Base-by-base conservation (phyloP, 2,797 vertebrate genomes). In the Craterocephalus amniculus region DNA sequence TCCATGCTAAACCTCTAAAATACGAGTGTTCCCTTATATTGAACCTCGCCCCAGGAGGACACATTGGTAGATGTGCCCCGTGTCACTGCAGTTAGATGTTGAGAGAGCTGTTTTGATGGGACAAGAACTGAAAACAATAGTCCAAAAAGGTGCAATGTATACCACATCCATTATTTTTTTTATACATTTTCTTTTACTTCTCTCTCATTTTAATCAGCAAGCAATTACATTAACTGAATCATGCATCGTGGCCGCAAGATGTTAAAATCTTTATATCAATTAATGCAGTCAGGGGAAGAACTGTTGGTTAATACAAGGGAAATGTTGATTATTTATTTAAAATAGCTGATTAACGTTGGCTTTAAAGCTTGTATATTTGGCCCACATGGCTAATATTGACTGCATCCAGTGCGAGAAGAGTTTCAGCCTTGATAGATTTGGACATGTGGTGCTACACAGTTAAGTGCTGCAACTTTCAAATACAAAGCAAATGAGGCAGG, bases 1-100 rank as follows among this genome's bases (percentile, higher is more conserved):
- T 72, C 48, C 36, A 29, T 63, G 10, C 34, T 48, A 49, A 70
- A 66, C 22, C 54, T 63, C 58, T 59, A 18, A 75, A 71, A 72
- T 63, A 58, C 57, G 26, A 56, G 27, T 36, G 40, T 66, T 75
- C 61, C 48, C 59, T 68, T 49, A 32, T 16, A 12, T 66, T 20
- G 31, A 52, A 61, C 74, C 67, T 67, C 4, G 1, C 69, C 22
- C 45, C 18, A 20, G 40, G 40, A 20, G 6, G n/a, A 45, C 40
- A 45, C 40, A 20, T 20, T 45, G 6, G 40, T 7, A 45, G 18
- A n/a, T 20, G 40, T 4, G n/a, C 7, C 18, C 18, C 8, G 36
- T 16, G 36, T 40, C 36, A 40, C 36, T 14, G 36, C 36, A 16
- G 36, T 40, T 16, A 14, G 13, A 40, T 14, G 5, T n/a, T n/a